phyloP scores from a whole-genome alignment of 2,113 vertebrate genomes.

The Antennarius striatus region DNA sequence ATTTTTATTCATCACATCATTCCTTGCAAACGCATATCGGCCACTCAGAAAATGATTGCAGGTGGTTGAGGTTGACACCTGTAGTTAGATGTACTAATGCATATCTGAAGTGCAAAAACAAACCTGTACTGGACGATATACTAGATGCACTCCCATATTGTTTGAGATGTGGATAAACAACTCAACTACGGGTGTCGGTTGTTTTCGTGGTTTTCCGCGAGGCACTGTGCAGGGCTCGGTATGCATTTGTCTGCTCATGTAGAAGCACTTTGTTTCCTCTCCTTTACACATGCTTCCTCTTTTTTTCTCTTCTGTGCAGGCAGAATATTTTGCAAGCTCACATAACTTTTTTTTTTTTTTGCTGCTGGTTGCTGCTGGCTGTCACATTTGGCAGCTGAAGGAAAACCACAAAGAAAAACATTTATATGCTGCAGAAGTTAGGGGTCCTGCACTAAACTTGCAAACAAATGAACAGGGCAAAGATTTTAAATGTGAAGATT shows the following conservation, averaged over 20 bases:
- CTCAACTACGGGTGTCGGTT: not conserved
- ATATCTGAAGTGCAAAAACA: too few species aligned
- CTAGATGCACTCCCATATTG: too few species aligned
- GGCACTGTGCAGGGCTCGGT: conserved; percentile 3
- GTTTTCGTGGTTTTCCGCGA: conserved; percentile 47
- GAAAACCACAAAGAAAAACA: conserved; percentile 71
- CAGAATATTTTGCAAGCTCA: conserved; percentile 55
- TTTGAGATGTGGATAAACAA: too few species aligned
- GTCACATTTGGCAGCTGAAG: conserved; percentile 37
- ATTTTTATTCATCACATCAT: too few species aligned
- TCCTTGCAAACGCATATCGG: too few species aligned
- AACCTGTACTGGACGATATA: too few species aligned
- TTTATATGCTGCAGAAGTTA: conserved; percentile 39
- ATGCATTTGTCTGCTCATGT: conserved; percentile 2
- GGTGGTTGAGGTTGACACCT: too few species aligned
- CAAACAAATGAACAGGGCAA: not conserved
- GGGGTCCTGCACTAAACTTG: conserved; percentile 12
- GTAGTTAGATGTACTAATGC: too few species aligned
- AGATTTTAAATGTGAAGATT: not conserved
- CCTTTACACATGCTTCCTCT: conserved; percentile 50
- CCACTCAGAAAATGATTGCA: too few species aligned
- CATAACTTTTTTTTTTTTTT: conserved; percentile 43
- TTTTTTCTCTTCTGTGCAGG: conserved; percentile 36
- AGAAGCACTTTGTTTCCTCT: conserved; percentile 34
- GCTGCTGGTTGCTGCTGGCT: conserved; percentile 22